phyloP scores from a whole-genome alignment of 2,797 vertebrate genomes.

The Takifugu rubripes region DNA sequence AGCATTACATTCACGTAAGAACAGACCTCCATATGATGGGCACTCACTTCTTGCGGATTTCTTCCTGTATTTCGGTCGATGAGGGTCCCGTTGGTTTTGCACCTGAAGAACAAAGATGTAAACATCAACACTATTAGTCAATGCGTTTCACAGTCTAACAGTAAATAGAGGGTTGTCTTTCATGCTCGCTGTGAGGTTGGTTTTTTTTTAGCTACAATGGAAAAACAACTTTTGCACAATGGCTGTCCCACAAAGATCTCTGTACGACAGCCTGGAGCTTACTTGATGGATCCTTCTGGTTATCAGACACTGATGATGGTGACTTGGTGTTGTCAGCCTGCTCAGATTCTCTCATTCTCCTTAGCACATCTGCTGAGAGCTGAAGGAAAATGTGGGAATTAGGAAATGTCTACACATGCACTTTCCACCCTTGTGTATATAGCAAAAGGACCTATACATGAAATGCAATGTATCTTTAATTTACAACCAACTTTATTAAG shows the following conservation, averaged over 20 bases:
- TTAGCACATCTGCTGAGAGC: constrained; percentile 74
- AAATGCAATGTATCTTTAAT: not conserved
- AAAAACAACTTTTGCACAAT: not conserved
- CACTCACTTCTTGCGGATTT: constrained; percentile 71
- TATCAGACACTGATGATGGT: constrained; percentile 23
- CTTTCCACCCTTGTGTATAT: not conserved
- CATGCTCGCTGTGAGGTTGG: not conserved
- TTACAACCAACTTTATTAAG: too few relatives aligned
- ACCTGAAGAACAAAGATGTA: constrained; percentile 36
- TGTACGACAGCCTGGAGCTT: constrained; percentile 15
- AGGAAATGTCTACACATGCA: constrained; percentile 4
- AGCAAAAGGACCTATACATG: not conserved
- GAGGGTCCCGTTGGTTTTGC: constrained; percentile 49
- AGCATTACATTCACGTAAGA: not conserved
- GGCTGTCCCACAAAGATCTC: not conserved
- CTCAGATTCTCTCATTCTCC: constrained; percentile 68
- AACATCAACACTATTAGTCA: constrained; percentile 3
- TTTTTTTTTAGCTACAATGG: not conserved
- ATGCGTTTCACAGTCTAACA: constrained; percentile 2
- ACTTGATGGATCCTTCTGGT: constrained; percentile 51
- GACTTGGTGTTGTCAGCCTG: constrained; percentile 35
- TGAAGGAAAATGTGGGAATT: constrained; percentile 34
- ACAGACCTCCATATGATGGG: constrained; percentile 1
- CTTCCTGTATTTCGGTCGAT: constrained; percentile 63
- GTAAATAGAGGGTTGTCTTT: not conserved